phyloP scores from a whole-genome alignment of 2,797 vertebrate species.

The Naso thynnoides region DNA sequence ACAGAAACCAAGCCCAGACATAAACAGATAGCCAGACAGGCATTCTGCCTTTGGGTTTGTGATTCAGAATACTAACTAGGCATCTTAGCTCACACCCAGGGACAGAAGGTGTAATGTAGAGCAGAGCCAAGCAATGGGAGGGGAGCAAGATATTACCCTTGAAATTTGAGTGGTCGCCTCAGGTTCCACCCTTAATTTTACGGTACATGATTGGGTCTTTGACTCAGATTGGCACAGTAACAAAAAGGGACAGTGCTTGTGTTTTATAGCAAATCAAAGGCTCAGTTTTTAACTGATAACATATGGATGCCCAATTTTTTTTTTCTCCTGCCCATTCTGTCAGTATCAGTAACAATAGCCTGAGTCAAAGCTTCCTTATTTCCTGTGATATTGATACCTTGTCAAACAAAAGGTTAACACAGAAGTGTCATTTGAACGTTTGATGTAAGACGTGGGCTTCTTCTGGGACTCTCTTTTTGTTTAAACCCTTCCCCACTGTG shows the following conservation, averaged over 20 bases:
- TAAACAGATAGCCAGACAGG: constrained; percentile 75
- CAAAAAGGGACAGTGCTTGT: background rate
- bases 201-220: constrained; percentile 22
- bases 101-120: constrained; percentile 60
- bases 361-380: background rate
- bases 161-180: constrained; percentile 56
- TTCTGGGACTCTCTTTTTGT: constrained; percentile 4
- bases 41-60: constrained; percentile 64
- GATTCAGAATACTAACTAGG: constrained; percentile 79
- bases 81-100: constrained; percentile 54
- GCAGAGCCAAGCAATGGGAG: constrained; percentile 33
- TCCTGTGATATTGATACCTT: background rate
- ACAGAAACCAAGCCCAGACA: constrained; percentile 63
- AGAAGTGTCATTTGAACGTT: background rate
- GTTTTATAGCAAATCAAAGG: constrained; percentile 1
- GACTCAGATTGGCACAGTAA: constrained; percentile 1
- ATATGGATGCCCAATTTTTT: background rate
- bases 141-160: constrained; percentile 59
- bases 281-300: background rate
- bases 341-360: background rate
- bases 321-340: background rate
- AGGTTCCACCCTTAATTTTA: constrained; percentile 18
- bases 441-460: constrained; percentile 14
- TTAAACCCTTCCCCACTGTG: constrained; percentile 26
- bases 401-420: background rate